Evolutionary conservation across 2,888 invertebrate genomes (phyloP).

Genomic region (Napeogenes sylphis): DNA sequence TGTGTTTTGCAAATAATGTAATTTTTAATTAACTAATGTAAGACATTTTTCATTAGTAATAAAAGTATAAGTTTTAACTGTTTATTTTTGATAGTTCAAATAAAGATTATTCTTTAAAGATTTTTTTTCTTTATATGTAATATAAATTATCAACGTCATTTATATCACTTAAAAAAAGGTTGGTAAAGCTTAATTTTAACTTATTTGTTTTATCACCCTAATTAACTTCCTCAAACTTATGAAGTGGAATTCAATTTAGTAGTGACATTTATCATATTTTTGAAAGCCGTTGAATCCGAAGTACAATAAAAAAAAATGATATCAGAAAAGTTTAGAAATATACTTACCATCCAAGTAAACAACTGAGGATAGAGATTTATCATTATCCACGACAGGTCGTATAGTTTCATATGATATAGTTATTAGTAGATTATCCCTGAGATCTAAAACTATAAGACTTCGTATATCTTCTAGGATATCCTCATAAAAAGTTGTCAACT

Average conservation of each 20-base stretch:
- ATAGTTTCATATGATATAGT: slow-evolving; percentile 86
- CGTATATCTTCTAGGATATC: slow-evolving; percentile 84
- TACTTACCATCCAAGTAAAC: slow-evolving; percentile 87
- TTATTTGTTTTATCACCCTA: slow-evolving; percentile 11
- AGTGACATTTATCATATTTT: slow-evolving; percentile 27
- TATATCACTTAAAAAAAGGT: no score
- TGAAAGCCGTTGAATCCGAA: slow-evolving; percentile 12
- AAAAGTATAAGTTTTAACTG: no score
- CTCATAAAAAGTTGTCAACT: slow-evolving; percentile 82
- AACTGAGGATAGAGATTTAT: slow-evolving; percentile 83
- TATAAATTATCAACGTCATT: no score
- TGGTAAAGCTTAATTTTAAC: not conserved
- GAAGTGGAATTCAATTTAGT: slow-evolving; percentile 22
- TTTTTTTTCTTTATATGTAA: no score
- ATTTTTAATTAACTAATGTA: no score
- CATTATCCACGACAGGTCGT: slow-evolving; percentile 84
- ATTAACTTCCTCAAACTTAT: slow-evolving; percentile 18
- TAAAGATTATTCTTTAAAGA: no score
- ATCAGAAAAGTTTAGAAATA: slow-evolving; percentile 28
- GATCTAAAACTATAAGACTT: slow-evolving; percentile 83
- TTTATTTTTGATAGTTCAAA: no score
- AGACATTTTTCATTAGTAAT: no score
- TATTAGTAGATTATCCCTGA: slow-evolving; percentile 86
- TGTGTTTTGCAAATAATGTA: no score
- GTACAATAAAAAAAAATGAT: slow-evolving; percentile 17